phyloP scores from a whole-genome alignment of 2,113 vertebrate genomes.

The Pseudonaja textilis region DNA sequence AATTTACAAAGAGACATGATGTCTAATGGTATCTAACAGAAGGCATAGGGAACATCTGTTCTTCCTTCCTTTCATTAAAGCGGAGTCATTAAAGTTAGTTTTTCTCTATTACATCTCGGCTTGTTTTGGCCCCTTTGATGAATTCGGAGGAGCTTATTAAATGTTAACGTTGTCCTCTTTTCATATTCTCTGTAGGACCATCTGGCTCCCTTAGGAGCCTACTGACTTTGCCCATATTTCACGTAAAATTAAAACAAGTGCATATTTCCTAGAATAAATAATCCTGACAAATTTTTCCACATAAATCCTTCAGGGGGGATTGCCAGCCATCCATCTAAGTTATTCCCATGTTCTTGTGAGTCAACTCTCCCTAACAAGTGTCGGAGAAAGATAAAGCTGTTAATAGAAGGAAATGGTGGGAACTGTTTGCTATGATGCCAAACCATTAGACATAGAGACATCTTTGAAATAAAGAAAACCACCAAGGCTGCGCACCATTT shows the following conservation, averaged over 20 bases:
- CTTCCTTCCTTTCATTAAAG: slow-evolving; percentile 2
- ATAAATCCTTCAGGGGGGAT: background rate
- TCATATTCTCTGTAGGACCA: background rate
- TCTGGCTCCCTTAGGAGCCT: background rate
- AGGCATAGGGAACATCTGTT: background rate
- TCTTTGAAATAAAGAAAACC: background rate
- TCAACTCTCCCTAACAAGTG: background rate
- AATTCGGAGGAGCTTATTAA: background rate
- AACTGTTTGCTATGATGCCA: accelerated
- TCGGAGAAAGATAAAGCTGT: background rate
- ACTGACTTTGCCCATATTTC: background rate
- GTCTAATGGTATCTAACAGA: slow-evolving; percentile 1
- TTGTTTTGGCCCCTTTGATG: background rate
- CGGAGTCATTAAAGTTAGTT: background rate
- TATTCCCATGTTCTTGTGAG: background rate
- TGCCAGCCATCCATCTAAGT: background rate
- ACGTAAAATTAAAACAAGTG: slow-evolving; percentile 26
- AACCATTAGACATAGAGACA: background rate
- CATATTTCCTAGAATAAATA: slow-evolving; percentile 15
- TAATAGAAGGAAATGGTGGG: background rate
- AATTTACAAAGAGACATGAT: background rate
- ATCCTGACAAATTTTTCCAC: background rate
- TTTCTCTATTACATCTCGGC: background rate
- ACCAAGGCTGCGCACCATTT: background rate
- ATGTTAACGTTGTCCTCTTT: background rate